Evolutionary conservation across 2,888 invertebrate genomes (phyloP).

Genomic region (Leucania comma): DNA sequence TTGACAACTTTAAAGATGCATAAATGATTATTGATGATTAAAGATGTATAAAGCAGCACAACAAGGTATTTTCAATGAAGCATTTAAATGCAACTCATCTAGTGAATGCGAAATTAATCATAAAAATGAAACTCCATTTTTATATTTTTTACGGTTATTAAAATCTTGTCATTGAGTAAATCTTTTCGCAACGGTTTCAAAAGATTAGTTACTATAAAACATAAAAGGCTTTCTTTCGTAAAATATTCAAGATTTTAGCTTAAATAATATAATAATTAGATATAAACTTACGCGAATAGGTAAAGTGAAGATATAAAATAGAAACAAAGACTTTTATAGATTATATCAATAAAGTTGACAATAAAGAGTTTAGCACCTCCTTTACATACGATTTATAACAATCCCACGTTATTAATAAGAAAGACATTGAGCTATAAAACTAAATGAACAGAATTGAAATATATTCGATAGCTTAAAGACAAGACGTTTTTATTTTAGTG

Average conservation of each 20-base stretch:
- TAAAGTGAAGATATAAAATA: conserved; percentile 22
- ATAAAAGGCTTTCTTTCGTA: background rate
- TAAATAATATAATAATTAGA: conserved; percentile 13
- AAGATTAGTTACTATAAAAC: background rate
- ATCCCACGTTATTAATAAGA: conserved; percentile 22
- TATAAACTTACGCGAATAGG: background rate
- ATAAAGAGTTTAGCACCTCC: conserved; percentile 12
- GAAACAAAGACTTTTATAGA: conserved; percentile 9
- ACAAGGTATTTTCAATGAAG: background rate
- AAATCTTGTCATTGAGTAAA: background rate
- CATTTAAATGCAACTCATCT: background rate
- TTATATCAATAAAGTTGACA: conserved; percentile 26
- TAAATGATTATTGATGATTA: too few relatives aligned
- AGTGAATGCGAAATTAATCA: conserved; percentile 3
- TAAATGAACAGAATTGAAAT: conserved; percentile 18
- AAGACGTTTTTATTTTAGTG: conserved; percentile 6
- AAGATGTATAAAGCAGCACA: background rate
- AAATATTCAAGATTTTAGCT: conserved; percentile 6
- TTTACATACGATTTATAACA: conserved; percentile 21
- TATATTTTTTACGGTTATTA: background rate
- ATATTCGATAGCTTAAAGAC: conserved; percentile 8
- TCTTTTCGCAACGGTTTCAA: conserved; percentile 13
- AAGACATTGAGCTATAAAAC: conserved; percentile 19
- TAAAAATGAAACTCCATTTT: background rate
- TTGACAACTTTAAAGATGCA: too few relatives aligned